Evolutionary conservation across 2,888 invertebrate species (phyloP), one percentile per base, ranked within the genome.

Genomic region (Sturmia bella): DNA sequence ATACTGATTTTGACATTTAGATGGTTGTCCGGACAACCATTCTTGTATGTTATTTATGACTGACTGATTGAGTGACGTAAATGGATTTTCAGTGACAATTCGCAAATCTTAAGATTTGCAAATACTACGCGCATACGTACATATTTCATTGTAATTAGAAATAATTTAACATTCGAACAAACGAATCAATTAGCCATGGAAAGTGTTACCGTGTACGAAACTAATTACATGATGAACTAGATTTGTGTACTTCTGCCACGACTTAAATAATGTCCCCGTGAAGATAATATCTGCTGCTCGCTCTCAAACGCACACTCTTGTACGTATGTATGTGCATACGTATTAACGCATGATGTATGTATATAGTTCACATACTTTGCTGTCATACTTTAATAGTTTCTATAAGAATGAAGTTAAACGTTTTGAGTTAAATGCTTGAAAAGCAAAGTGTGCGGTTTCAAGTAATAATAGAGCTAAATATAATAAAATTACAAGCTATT

Each of bases 51-150:
- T 45, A 13, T 45, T 56, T 56, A 56, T 27, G 56, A 39, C 56
- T 56, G 21, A 24, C 4, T 45, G 54, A 27, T 57, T 74, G 48
- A 74, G 48, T 66, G 74, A 57, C 66, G 17, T 57, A 37, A 66
- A 74, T 74, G 24, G 27, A 57, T 54, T 52, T 63, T 37, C 9
- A 57, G 50, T 19, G 48, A 19, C 39, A 41, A 39, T 24, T 27
- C 11, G 2, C 13, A 13, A 12, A 21, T 61, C 11, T 9, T 17
- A 3, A 21, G 32, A 41, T 72, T 32, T 39, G 43, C 3, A 21
- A 4, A 56, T n/a, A n/a, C n/a, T n/a, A n/a, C n/a, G n/a, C n/a
- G n/a, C n/a, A n/a, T n/a, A n/a, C n/a, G n/a, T n/a, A n/a, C n/a
- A n/a, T 37, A 39, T 66, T 45, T 45, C 7, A 11, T n/a, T 66